Evolutionary conservation across 2,113 vertebrate species (phyloP), one percentile per base, ranked within the genome.

Genomic region (Carassius gibelio): DNA sequence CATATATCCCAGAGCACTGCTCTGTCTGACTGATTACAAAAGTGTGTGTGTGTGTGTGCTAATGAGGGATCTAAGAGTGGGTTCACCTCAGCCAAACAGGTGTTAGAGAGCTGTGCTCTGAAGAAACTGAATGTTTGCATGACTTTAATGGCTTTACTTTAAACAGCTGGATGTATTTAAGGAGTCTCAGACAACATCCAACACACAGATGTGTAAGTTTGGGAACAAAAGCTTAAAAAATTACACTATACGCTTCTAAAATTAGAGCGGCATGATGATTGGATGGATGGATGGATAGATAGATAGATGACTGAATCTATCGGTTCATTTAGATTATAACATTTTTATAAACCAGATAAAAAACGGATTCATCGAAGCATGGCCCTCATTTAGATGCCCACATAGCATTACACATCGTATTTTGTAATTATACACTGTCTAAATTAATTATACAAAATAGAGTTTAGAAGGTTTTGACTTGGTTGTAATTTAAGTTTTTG

Each of bases 111-210:
- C 68, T 59, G 81, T 72, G 66, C 68, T 55, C 81, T 83, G 81
- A 72, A 55, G 85, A 66, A 81, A 80, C 84, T 68, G 84, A 83
- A 77, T 66, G 82, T 85, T 85, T 83, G 87, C 79, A 69, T 23
- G 75, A 82, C 30, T 88, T 88, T 88, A 87, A 88, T 88, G 71
- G 83, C 74, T 82, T 75, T 64, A 71, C 71, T 87, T 83, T 88
- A 82, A 84, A 88, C 88, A 88, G 88, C 88, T 88, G 88, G 85
- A 87, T 87, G 74, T 85, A 64, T 88, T 88, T 88, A 88, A 87
- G 84, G 74, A 83, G 81, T 83, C 81, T 50, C 81, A 74, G 81
- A 83, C 74, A 78, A 52, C 10, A 88, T 78, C 85, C 85, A 88
- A 72, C 77, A 61, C 88, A 87, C 85, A 89, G 84, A 88, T 88